Percentiles rank a stretch among this genome's conserved stretches.
These are phyloP conservation scores for Crossocerus cetratus DNA, from an alignment of 2,888 invertebrate species.

Conservation along the genomic window DNA sequence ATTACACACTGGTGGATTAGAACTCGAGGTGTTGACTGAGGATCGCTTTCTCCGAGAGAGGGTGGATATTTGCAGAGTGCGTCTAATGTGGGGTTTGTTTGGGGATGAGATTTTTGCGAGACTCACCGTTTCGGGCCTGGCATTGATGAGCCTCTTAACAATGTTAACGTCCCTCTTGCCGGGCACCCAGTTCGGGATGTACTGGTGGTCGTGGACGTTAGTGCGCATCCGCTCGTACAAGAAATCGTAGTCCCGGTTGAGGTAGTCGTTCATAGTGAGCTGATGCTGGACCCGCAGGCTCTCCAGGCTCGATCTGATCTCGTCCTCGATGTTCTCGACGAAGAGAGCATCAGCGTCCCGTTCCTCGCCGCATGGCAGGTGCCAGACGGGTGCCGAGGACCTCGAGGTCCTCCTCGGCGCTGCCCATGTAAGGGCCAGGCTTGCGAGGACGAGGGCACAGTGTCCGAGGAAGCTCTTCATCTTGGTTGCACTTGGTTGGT, in stretches of 20 bases:
- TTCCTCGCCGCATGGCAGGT: conserved; percentile 69
- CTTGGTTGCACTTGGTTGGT: too few relatives aligned
- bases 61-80: too few relatives aligned
- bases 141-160: conserved; percentile 55
- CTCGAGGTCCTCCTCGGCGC: conserved; percentile 42
- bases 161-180: conserved; percentile 67
- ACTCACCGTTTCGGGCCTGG: conserved; percentile 61
- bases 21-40: too few relatives aligned
- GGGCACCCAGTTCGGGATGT: conserved; percentile 75
- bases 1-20: too few relatives aligned
- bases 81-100: not conserved
- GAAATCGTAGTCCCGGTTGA: conserved; percentile 71
- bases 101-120: not conserved
- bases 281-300: conserved; percentile 68
- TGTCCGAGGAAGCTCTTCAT: conserved; percentile 29
- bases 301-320: conserved; percentile 55
- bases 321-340: conserved; percentile 51
- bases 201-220: conserved; percentile 71
- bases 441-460: conserved; percentile 23
- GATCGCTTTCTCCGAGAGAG: too few relatives aligned
- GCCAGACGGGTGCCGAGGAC: conserved; percentile 65
- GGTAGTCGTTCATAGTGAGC: conserved; percentile 68
- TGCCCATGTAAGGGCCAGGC: conserved; percentile 19
- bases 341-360: conserved; percentile 45
- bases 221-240: conserved; percentile 71